Evolutionary conservation across 2,113 vertebrate genomes (phyloP).

Genomic region (Tonatia bakeri): DNA sequence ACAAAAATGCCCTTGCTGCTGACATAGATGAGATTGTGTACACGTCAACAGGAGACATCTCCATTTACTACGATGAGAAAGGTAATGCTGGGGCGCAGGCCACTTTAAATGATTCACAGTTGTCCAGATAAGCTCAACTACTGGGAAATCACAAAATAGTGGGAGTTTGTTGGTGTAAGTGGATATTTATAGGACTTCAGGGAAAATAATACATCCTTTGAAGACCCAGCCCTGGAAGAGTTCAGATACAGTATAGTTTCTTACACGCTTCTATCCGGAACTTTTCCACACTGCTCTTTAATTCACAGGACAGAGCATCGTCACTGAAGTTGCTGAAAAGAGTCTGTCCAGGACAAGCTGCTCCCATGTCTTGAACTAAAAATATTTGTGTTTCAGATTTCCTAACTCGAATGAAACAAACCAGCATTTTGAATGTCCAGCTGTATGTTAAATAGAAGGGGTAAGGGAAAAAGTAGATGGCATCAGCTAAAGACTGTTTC

Average conservation of each 20-base stretch:
- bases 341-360: background rate
- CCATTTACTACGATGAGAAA: conserved; percentile 91
- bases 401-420: background rate
- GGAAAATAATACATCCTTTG: background rate
- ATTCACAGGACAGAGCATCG: background rate
- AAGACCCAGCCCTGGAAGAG: background rate
- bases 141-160: background rate
- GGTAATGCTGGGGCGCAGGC: conserved; percentile 79
- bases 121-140: background rate
- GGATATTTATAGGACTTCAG: background rate
- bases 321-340: background rate
- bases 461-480: conserved; percentile 5
- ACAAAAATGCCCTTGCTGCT: conserved; percentile 89
- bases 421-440: conserved; percentile 11
- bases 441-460: background rate
- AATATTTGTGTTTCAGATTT: conserved; percentile 11
- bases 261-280: background rate
- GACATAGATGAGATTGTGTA: conserved; percentile 90
- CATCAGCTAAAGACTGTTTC: background rate
- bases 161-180: background rate
- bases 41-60: conserved; percentile 87
- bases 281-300: background rate
- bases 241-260: background rate
- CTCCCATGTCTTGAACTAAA: background rate
- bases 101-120: background rate